Evolutionary conservation across 2,113 vertebrate genomes (phyloP).

Genomic region (Notothenia coriiceps): DNA sequence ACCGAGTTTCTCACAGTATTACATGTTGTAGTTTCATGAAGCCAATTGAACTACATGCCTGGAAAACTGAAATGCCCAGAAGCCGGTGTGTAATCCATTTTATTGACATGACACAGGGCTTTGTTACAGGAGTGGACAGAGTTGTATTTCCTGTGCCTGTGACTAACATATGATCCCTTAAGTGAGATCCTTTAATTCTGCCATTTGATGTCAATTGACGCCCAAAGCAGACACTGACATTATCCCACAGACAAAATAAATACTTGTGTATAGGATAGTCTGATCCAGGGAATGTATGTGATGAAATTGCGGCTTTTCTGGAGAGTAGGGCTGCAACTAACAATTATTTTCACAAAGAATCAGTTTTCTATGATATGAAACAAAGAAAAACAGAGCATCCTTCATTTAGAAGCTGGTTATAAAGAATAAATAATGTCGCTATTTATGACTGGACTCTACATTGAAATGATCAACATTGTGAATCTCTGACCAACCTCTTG

Average conservation of each 20-base stretch:
- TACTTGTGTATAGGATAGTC: not conserved
- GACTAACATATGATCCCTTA: not conserved
- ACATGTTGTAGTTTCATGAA: not conserved
- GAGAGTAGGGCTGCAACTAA: not conserved
- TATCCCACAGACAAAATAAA: not conserved
- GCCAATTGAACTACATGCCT: not conserved
- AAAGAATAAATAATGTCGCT: not conserved
- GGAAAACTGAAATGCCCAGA: not conserved
- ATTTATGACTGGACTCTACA: not conserved
- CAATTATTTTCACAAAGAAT: not conserved
- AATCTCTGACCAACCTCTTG: too few relatives aligned
- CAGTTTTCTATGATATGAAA: not conserved
- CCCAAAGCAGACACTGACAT: not conserved
- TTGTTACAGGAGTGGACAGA: not conserved
- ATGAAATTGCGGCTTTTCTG: not conserved
- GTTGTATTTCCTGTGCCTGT: not conserved
- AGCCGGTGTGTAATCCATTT: not conserved
- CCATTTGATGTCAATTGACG: not conserved
- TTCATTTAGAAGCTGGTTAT: not conserved
- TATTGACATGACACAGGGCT: not conserved
- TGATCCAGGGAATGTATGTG: not conserved
- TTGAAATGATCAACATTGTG: not conserved
- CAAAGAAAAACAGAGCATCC: too few relatives aligned
- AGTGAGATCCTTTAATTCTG: conserved; percentile 11
- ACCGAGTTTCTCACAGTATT: not conserved